A percentile compares a stretch with the other conserved stretches of the same genome.
Conservation (phyloP, 2,113 vertebrate species). For the Petrocephalus zakoni region DNA sequence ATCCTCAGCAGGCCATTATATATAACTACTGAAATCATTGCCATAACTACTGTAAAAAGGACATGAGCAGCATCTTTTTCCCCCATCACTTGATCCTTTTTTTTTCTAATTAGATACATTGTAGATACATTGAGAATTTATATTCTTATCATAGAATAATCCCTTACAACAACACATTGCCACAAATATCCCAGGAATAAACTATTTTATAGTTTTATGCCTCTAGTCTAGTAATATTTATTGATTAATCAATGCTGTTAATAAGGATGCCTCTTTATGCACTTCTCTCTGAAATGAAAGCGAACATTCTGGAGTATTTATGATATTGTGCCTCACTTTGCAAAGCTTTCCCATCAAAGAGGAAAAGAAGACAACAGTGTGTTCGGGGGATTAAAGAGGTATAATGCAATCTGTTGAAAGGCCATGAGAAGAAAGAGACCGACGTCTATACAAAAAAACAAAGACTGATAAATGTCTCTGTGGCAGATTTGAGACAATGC, state of each 20-base stretch:
- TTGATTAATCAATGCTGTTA: neutral
- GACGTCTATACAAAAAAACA: constrained; percentile 48
- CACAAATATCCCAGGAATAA: neutral
- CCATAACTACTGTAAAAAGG: neutral
- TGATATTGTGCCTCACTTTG: neutral
- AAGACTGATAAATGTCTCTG: neutral
- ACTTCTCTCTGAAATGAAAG: neutral
- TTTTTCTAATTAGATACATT: neutral
- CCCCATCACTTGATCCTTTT: neutral
- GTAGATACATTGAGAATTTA: neutral
- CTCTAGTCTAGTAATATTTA: neutral
- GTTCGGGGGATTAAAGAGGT: neutral
- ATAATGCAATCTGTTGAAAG: constrained; percentile 20
- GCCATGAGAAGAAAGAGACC: constrained; percentile 40
- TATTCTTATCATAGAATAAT: neutral
- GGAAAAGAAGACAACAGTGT: neutral
- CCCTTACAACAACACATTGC: neutral
- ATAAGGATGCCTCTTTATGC: neutral
- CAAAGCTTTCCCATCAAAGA: neutral
- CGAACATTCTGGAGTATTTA: neutral
- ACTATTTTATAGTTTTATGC: neutral
- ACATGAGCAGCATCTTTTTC: neutral
- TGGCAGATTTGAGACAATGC: constrained; percentile 12
- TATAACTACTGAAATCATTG: neutral
- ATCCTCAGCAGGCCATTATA: neutral